Conservation (phyloP, 1,140 invertebrate species). For the Eubasilissa regina region DNA sequence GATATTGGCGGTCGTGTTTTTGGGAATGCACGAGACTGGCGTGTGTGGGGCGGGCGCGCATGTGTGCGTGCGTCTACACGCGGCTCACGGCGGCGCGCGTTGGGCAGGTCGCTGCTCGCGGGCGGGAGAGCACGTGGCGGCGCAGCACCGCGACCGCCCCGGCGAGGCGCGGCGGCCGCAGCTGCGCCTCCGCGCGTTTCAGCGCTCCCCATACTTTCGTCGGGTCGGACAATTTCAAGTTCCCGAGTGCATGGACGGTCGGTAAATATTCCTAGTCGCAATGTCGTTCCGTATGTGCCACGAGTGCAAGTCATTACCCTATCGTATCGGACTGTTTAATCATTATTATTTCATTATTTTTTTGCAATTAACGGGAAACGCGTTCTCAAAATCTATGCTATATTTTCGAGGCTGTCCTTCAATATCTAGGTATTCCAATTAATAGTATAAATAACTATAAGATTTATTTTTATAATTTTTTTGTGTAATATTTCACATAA, state of each 20-base stretch:
- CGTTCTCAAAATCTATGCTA: no score
- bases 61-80: conserved; percentile 29
- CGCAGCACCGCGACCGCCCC: conserved; percentile 63
- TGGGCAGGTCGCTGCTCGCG: conserved; percentile 69
- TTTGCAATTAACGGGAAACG: no score
- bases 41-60: conserved; percentile 55
- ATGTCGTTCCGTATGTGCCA: no score
- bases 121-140: conserved; percentile 67
- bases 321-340: no score
- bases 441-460: no score
- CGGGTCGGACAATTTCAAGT: not conserved
- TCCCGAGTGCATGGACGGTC: conserved; percentile 16
- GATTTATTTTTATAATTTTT: no score
- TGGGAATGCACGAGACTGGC: conserved; percentile 17
- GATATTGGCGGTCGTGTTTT: conserved; percentile 36
- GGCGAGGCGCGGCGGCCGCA: conserved; percentile 60
- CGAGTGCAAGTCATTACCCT: no score
- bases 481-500: no score
- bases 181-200: conserved; percentile 48
- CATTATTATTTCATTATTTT: no score
- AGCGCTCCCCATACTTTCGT: conserved; percentile 1
- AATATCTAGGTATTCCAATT: no score
- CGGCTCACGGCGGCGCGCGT: conserved; percentile 65
- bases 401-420: no score
- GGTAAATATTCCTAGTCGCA: not conserved